Evolutionary conservation across 2,888 invertebrate species (phyloP).

Genomic region (Ochropleura leucogaster): DNA sequence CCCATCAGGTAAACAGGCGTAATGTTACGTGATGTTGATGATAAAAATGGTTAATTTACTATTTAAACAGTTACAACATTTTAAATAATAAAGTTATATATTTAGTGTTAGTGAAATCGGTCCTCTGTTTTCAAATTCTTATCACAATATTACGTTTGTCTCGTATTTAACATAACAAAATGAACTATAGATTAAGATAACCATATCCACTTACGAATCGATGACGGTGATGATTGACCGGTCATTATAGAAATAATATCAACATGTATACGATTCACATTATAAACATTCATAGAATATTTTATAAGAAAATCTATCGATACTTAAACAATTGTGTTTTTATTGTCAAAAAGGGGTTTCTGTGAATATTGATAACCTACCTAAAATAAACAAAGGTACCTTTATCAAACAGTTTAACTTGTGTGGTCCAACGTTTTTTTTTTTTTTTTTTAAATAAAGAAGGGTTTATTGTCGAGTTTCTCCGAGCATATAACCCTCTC

Average conservation of each 20-base stretch:
- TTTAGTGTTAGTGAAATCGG: not conserved
- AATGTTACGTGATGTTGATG: not conserved
- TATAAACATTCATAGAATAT: conserved; percentile 4
- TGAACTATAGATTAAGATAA: not conserved
- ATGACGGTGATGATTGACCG: conserved; percentile 29
- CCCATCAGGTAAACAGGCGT: not conserved
- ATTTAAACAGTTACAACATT: not conserved
- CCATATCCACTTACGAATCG: conserved; percentile 7
- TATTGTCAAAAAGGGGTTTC: not conserved
- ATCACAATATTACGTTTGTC: conserved; percentile 7
- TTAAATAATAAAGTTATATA: too few relatives aligned
- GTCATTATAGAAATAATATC: conserved; percentile 27
- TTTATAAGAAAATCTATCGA: not conserved
- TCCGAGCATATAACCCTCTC: not conserved
- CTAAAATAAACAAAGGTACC: not conserved
- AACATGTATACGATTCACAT: not conserved
- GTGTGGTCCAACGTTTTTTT: too few relatives aligned
- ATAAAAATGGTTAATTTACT: not conserved
- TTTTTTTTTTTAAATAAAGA: too few relatives aligned
- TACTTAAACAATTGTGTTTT: not conserved
- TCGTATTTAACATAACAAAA: not conserved
- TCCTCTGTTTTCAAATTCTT: not conserved
- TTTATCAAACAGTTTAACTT: too few relatives aligned
- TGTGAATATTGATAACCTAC: not conserved
- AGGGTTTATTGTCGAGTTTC: not conserved